Percentiles rank a stretch among this genome's conserved stretches.
Conservation (phyloP, 2,888 invertebrate genomes). For the Habroteleia sp. region DNA sequence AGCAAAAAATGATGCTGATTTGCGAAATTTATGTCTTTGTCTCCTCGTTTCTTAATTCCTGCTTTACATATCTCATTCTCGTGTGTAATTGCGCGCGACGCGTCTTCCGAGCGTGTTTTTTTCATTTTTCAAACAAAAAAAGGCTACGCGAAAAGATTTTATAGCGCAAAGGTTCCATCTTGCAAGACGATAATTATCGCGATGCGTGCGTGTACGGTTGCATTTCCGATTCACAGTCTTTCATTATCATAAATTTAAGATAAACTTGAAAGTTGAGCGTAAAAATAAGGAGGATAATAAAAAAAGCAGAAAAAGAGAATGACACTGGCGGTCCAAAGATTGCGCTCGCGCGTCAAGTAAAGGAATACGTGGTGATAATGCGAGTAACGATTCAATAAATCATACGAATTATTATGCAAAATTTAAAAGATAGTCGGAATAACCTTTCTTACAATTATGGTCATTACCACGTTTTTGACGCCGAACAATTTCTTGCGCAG, state of each 20-base stretch:
- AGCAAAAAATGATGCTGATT: conserved; percentile 20
- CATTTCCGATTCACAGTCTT: conserved; percentile 65
- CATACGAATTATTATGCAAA: conserved; percentile 63
- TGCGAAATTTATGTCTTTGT: conserved; percentile 32
- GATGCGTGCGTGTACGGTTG: conserved; percentile 58
- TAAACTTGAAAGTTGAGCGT: conserved; percentile 51
- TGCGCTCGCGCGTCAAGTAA: conserved; percentile 36
- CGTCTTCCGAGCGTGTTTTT: conserved; percentile 9
- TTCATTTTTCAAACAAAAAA: conserved; percentile 1
- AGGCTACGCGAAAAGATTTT: conserved; percentile 43
- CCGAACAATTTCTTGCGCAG: conserved; percentile 31
- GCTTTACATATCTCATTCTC: conserved; percentile 32
- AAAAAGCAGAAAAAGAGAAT: conserved; percentile 26
- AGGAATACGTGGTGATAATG: conserved; percentile 51
- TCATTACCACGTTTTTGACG: conserved; percentile 50
- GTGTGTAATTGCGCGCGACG: conserved; percentile 48
- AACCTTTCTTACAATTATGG: conserved; percentile 45
- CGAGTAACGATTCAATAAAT: conserved; percentile 46
- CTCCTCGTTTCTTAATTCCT: conserved; percentile 39
- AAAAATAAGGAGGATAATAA: conserved; percentile 10
- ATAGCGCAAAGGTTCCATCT: conserved; percentile 56
- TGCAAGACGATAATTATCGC: conserved; percentile 55
- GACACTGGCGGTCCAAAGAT: conserved; percentile 51
- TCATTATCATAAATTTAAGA: conserved; percentile 69
- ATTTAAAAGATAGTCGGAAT: conserved; percentile 30